Evolutionary conservation across 2,113 vertebrate genomes (phyloP).

Genomic region (Merops nubicus): DNA sequence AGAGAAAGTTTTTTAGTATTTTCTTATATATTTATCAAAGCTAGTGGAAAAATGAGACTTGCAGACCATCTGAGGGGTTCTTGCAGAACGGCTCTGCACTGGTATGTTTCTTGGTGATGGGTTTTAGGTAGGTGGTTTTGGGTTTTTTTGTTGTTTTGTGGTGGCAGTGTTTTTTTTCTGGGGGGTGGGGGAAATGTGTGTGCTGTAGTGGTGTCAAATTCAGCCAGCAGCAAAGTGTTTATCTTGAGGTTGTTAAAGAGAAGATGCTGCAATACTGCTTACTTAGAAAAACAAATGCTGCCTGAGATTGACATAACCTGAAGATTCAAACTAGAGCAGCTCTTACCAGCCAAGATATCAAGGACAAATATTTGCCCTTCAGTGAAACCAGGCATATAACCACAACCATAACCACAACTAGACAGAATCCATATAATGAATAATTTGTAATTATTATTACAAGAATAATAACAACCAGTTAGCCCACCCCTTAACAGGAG

Average conservation of each 20-base stretch:
- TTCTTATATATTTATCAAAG: background rate
- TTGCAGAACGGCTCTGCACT: background rate
- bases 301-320: background rate
- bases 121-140: too few species aligned
- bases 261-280: background rate
- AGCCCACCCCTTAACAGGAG: background rate
- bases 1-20: too few species aligned
- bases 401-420: rapidly evolving
- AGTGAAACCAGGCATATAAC: background rate
- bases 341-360: background rate
- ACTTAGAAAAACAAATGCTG: background rate
- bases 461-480: background rate
- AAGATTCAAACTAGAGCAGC: background rate
- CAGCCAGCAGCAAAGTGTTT: background rate
- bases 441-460: too few species aligned
- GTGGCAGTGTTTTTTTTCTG: too few species aligned
- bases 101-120: background rate
- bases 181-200: too few species aligned
- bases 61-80: background rate
- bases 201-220: background rate
- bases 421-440: background rate
- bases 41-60: background rate
- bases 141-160: too few species aligned
- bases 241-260: background rate
- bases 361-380: background rate